A percentile compares a stretch with the other conserved stretches of the same genome.
These are phyloP conservation scores for Calephelis virginiensis DNA, from an alignment of 1,140 invertebrate species.

Conservation along the genomic window DNA sequence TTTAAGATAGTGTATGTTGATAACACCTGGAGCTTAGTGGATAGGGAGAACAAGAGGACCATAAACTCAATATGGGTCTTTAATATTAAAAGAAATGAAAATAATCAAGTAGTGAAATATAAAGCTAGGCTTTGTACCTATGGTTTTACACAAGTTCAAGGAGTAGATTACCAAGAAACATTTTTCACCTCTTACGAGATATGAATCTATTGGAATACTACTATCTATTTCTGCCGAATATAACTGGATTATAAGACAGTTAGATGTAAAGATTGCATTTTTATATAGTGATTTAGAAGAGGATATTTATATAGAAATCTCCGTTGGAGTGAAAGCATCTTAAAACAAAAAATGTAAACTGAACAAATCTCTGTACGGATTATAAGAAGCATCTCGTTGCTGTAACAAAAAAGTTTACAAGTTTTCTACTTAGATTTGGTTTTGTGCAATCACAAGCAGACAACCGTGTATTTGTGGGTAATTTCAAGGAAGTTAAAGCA, in stretches of 20 bases:
- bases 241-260: constrained; percentile 48
- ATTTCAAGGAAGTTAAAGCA: constrained; percentile 2
- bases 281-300: constrained; percentile 53
- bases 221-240: constrained; percentile 48
- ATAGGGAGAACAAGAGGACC: constrained; percentile 22
- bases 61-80: constrained; percentile 33
- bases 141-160: constrained; percentile 24
- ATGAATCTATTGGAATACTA: constrained; percentile 60
- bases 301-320: constrained; percentile 50
- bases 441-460: constrained; percentile 5
- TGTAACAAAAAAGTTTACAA: neutral
- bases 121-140: constrained; percentile 29
- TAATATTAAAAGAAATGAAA: constrained; percentile 25
- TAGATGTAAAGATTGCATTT: constrained; percentile 72
- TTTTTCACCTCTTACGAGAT: constrained; percentile 57
- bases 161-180: constrained; percentile 59
- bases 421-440: neutral
- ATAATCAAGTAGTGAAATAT: constrained; percentile 21
- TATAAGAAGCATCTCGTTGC: neutral
- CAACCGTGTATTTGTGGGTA: constrained; percentile 12
- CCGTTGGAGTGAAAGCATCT: constrained; percentile 33
- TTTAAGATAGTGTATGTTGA: constrained; percentile 1
- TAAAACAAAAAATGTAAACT: constrained; percentile 27
- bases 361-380: constrained; percentile 8
- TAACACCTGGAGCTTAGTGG: constrained; percentile 32